A percentile compares a stretch with the other conserved stretches of the same genome.
Evolutionary conservation across 2,888 invertebrate genomes (phyloP).

Genomic region (Ypsolopha sequella): DNA sequence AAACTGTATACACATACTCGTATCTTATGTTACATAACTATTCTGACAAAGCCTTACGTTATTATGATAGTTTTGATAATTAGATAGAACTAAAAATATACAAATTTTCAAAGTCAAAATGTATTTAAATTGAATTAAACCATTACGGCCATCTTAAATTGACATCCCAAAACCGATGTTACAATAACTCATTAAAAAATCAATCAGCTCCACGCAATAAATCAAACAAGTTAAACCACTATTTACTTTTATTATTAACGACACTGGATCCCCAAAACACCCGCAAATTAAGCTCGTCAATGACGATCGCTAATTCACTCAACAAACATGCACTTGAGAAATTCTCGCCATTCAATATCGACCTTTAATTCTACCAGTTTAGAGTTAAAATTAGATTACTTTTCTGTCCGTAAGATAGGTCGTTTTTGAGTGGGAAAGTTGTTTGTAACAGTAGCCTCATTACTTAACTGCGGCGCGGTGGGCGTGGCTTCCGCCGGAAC

Average conservation of each 20-base stretch:
- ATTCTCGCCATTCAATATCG: no score
- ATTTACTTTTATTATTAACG: background rate
- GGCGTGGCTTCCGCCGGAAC: constrained; percentile 61
- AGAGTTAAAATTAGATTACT: no score
- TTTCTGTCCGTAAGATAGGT: background rate
- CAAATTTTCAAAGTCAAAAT: no score
- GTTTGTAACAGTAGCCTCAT: constrained; percentile 54
- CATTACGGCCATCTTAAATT: no score
- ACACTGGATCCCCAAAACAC: constrained; percentile 1
- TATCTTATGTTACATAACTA: no score
- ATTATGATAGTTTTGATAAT: no score
- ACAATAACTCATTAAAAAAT: background rate
- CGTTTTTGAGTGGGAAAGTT: constrained; percentile 3
- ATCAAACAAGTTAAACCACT: constrained; percentile 1
- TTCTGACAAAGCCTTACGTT: no score
- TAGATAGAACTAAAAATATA: no score
- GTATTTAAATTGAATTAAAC: no score
- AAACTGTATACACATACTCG: no score
- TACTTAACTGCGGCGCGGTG: constrained; percentile 53
- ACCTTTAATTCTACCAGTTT: no score
- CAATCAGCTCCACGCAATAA: background rate
- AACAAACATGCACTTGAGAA: background rate
- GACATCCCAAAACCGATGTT: no score
- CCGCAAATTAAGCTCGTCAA: constrained; percentile 8
- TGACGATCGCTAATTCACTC: constrained; percentile 5